Evolutionary conservation across 2,888 invertebrate genomes (phyloP).

Genomic region (Brachypterus glaber): DNA sequence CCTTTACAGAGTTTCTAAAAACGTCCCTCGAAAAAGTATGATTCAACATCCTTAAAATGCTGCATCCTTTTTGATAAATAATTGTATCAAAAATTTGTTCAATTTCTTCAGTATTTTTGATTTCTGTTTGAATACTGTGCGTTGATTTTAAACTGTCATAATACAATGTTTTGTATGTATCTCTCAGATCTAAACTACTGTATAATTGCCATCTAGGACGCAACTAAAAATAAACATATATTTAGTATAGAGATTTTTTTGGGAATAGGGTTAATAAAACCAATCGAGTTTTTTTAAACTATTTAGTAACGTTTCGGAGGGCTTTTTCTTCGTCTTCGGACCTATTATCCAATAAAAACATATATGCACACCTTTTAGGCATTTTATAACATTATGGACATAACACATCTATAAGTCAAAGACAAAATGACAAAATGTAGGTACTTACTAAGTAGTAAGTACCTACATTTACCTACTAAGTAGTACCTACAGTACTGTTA

Average conservation of each 20-base stretch:
- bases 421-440: too few species aligned
- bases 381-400: too few species aligned
- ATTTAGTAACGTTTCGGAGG: too few species aligned
- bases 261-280: too few species aligned
- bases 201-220: conserved; percentile 49
- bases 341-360: conserved; percentile 3
- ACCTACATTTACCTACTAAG: too few species aligned
- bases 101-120: conserved; percentile 48
- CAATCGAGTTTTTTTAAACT: too few species aligned
- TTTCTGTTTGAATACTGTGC: conserved; percentile 46
- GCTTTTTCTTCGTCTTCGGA: too few species aligned
- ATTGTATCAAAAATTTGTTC: conserved; percentile 49
- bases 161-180: conserved; percentile 48
- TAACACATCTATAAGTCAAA: too few species aligned
- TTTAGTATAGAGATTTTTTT: neutral
- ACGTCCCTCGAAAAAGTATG: conserved; percentile 45
- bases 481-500: too few species aligned
- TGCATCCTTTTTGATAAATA: conserved; percentile 42
- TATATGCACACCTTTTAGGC: too few species aligned
- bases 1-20: conserved; percentile 46
- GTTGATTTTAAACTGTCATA: conserved; percentile 48
- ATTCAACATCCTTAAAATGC: conserved; percentile 51
- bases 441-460: too few species aligned
- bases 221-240: conserved; percentile 38
- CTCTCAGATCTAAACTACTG: conserved; percentile 43